These are phyloP conservation scores for Mimumesa dahlbomi DNA, from an alignment of 2,888 invertebrate genomes.

Conservation along the genomic window DNA sequence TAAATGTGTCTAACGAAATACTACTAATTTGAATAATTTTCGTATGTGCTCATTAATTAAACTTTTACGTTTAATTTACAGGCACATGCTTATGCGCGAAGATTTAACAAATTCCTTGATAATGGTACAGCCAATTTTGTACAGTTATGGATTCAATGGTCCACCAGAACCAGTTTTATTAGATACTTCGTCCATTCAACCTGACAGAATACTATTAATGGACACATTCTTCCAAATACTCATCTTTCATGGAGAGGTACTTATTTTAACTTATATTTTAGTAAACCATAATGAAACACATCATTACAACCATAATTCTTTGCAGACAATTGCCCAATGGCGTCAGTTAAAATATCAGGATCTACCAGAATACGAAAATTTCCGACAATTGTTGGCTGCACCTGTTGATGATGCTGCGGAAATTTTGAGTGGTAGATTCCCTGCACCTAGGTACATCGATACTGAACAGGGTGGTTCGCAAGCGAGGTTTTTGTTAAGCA, in stretches of 20 bases:
- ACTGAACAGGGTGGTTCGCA: slow-evolving; percentile 99
- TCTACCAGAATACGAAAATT: slow-evolving; percentile 98
- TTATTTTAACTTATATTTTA: slow-evolving; percentile 19
- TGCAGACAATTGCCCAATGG: slow-evolving; percentile 98
- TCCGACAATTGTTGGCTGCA: slow-evolving; percentile 96
- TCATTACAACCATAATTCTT: not conserved
- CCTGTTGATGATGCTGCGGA: slow-evolving; percentile 99
- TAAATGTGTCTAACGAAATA: slow-evolving; percentile 69
- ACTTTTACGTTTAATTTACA: slow-evolving; percentile 71
- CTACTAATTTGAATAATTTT: not conserved
- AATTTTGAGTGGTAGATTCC: slow-evolving; percentile 97
- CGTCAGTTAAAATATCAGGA: slow-evolving; percentile 97
- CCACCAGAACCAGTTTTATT: slow-evolving; percentile 98
- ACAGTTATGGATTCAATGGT: slow-evolving; percentile 98
- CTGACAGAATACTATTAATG: slow-evolving; percentile 98
- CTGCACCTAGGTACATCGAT: slow-evolving; percentile 99
- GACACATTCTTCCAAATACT: slow-evolving; percentile 99
- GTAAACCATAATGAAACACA: not conserved
- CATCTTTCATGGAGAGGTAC: slow-evolving; percentile 98
- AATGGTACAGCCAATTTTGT: slow-evolving; percentile 99
- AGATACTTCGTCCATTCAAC: slow-evolving; percentile 98
- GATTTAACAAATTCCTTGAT: slow-evolving; percentile 98
- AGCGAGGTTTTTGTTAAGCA: slow-evolving; percentile 98
- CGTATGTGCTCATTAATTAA: not conserved
- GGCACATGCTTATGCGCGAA: slow-evolving; percentile 98